phyloP scores from a whole-genome alignment of 2,797 vertebrate species.

The Bovichtus diacanthus region DNA sequence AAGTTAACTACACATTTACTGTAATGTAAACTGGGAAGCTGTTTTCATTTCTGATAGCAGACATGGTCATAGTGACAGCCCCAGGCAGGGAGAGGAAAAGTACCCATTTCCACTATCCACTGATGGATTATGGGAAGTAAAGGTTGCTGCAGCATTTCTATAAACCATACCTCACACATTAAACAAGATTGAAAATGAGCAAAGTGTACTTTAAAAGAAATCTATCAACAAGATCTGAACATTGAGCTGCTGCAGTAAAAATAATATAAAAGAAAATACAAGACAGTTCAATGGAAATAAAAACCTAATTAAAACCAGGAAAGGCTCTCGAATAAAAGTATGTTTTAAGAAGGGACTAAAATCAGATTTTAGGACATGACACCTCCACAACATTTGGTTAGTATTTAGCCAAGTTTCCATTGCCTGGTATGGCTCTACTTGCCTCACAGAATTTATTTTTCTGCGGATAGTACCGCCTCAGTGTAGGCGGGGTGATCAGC shows the following conservation, averaged over 20 bases:
- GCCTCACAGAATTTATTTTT: no score
- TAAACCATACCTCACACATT: not conserved
- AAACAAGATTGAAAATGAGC: not conserved
- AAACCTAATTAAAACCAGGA: no score
- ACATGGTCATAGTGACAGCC: not conserved
- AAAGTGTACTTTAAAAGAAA: no score
- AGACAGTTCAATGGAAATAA: no score
- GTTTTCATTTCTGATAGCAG: not conserved
- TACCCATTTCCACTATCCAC: not conserved
- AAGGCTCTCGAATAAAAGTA: no score
- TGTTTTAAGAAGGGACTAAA: no score
- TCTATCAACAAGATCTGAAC: not conserved
- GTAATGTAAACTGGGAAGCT: not conserved
- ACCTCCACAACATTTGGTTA: not conserved
- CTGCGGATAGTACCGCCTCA: no score
- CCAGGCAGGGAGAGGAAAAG: not conserved
- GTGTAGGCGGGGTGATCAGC: no score
- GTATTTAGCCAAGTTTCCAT: not conserved
- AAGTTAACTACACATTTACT: not conserved
- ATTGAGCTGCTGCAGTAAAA: not conserved
- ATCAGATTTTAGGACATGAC: not conserved
- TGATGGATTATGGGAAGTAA: not conserved
- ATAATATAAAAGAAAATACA: no score
- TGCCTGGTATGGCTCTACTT: no score
- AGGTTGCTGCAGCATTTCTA: not conserved